phyloP scores from a whole-genome alignment of 2,113 vertebrate genomes.

The Leptosomus discolor region DNA sequence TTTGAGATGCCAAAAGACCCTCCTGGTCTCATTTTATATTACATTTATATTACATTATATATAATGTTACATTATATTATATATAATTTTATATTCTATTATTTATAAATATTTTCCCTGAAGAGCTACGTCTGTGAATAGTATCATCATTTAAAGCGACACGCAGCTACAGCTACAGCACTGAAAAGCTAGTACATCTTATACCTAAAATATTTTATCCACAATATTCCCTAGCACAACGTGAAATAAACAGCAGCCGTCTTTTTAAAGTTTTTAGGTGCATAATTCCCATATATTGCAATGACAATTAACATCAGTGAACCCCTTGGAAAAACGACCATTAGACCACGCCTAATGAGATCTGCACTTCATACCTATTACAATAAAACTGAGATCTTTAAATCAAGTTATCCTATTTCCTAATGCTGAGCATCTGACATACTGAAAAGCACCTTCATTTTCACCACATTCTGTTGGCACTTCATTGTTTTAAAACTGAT shows the following conservation, averaged over 20 bases:
- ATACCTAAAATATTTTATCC: neutral
- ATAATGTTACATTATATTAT: no score
- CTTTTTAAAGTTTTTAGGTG: neutral
- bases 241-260: neutral
- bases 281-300: neutral
- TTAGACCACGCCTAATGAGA: neutral
- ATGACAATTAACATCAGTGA: neutral
- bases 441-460: neutral
- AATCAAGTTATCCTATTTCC: neutral
- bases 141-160: neutral
- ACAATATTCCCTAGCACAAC: neutral
- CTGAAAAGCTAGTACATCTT: neutral
- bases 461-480: neutral
- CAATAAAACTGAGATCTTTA: neutral
- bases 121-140: neutral
- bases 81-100: no score
- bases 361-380: neutral
- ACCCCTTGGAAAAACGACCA: neutral
- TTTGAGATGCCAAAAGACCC: neutral
- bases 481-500: neutral
- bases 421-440: accelerated
- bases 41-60: no score
- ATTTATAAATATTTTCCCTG: neutral
- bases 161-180: neutral
- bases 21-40: no score